Percentiles rank a stretch among this genome's conserved stretches.
Conservation (phyloP, 2,888 invertebrate genomes). For the Amphipyra tragopoginis region DNA sequence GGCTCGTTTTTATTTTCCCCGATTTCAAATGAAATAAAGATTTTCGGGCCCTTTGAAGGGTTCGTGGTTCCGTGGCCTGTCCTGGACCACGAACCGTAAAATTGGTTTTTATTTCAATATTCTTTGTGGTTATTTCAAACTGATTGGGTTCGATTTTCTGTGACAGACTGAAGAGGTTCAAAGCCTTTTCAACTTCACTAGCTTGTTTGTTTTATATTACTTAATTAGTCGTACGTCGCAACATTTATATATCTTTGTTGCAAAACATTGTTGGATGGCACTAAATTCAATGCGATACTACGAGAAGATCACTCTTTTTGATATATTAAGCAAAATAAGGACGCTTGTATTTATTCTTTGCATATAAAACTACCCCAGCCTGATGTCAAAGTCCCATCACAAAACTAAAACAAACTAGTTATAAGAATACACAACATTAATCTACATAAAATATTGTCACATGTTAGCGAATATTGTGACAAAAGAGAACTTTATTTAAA, state of each 20-base stretch:
- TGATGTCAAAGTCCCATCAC: no score
- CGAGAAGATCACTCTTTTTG: no score
- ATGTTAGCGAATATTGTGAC: conserved; percentile 22
- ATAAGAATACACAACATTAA: conserved; percentile 1
- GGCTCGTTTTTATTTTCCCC: conserved; percentile 7
- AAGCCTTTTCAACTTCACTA: neutral
- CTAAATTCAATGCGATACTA: no score
- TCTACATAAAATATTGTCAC: conserved; percentile 26
- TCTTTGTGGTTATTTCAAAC: conserved; percentile 34
- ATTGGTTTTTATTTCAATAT: conserved; percentile 42
- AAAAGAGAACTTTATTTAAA: conserved; percentile 46
- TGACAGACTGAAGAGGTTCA: conserved; percentile 14
- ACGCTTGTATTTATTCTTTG: no score
- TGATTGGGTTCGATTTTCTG: conserved; percentile 25
- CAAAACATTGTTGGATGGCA: no score
- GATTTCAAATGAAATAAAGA: conserved; percentile 9
- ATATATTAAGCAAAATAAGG: no score
- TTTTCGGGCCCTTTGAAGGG: conserved; percentile 10
- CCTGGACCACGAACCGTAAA: conserved; percentile 38
- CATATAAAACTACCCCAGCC: no score
- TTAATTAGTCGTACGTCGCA: neutral
- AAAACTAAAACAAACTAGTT: neutral
- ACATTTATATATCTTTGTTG: neutral
- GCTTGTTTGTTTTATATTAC: neutral
- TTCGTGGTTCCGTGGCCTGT: conserved; percentile 17